Percentiles rank a stretch among this genome's conserved stretches.
Evolutionary conservation across 37 sponge, comb jelly and placozoan genomes (phyloP).

Genomic region (Crambe crambe): DNA sequence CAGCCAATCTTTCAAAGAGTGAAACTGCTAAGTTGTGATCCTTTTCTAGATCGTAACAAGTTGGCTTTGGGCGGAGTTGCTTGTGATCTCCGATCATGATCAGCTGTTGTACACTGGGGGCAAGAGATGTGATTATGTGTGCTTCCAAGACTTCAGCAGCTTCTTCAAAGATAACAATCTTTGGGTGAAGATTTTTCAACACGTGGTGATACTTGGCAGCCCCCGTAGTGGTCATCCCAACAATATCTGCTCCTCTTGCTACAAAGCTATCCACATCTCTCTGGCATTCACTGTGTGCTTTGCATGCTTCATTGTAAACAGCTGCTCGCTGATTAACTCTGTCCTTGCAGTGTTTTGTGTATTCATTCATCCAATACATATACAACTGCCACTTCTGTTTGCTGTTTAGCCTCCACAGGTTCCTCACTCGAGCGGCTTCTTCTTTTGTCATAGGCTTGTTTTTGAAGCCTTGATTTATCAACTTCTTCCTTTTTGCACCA

Average conservation of each 20-base stretch:
- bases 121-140: conserved; percentile 84
- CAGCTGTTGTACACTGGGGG: conserved; percentile 82
- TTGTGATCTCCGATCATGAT: conserved; percentile 97
- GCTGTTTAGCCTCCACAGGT: conserved; percentile 26
- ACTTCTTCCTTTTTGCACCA: conserved; percentile 20
- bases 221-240: conserved; percentile 96
- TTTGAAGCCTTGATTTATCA: conserved; percentile 32
- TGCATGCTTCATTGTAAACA: conserved; percentile 30
- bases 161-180: conserved; percentile 95
- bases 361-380: conserved; percentile 58
- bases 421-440: conserved; percentile 28
- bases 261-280: conserved; percentile 46
- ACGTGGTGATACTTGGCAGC: conserved; percentile 83
- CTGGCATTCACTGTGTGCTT: conserved; percentile 23
- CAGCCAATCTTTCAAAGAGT: conserved; percentile 88
- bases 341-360: conserved; percentile 9
- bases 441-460: conserved; percentile 55
- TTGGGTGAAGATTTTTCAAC: conserved; percentile 61
- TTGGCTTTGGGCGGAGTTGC: conserved; percentile 88
- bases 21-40: conserved; percentile 78
- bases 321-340: conserved; percentile 1
- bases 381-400: conserved; percentile 66
- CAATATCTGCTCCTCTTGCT: conserved; percentile 60
- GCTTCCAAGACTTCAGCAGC: conserved; percentile 97
- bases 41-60: conserved; percentile 64